Evolutionary conservation across 2,113 vertebrate species (phyloP).

Genomic region (Syngnathus typhle): DNA sequence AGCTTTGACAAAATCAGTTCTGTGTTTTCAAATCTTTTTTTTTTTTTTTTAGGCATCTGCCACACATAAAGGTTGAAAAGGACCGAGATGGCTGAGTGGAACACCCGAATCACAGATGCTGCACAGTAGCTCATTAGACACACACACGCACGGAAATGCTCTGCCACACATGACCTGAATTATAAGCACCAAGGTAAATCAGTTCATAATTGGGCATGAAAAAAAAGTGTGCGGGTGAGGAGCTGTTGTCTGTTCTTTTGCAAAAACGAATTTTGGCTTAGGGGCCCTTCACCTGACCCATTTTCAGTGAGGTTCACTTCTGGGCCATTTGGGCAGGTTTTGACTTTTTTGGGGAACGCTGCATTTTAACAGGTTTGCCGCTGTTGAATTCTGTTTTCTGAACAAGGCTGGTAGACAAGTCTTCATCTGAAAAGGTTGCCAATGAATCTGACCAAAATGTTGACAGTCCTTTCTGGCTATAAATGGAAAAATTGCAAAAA

Average conservation of each 20-base stretch:
- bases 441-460: neutral
- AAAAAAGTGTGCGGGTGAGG: neutral
- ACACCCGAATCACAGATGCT: slow-evolving; percentile 52
- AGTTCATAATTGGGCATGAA: slow-evolving; percentile 51
- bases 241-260: neutral
- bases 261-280: neutral
- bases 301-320: neutral
- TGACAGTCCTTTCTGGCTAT: neutral
- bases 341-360: neutral
- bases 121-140: slow-evolving; percentile 50
- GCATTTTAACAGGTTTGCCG: neutral
- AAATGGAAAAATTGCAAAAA: neutral
- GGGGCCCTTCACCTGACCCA: neutral
- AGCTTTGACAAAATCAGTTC: slow-evolving; percentile 11
- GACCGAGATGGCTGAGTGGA: slow-evolving; percentile 36
- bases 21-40: slow-evolving; percentile 19
- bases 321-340: neutral
- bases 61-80: slow-evolving; percentile 37
- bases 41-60: slow-evolving; percentile 20
- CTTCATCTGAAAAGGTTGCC: neutral
- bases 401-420: neutral
- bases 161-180: slow-evolving; percentile 62
- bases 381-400: no score
- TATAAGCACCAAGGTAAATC: slow-evolving; percentile 50
- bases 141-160: slow-evolving; percentile 45